phyloP scores from a whole-genome alignment of 2,888 invertebrate species.

The Pomacea canaliculata region DNA sequence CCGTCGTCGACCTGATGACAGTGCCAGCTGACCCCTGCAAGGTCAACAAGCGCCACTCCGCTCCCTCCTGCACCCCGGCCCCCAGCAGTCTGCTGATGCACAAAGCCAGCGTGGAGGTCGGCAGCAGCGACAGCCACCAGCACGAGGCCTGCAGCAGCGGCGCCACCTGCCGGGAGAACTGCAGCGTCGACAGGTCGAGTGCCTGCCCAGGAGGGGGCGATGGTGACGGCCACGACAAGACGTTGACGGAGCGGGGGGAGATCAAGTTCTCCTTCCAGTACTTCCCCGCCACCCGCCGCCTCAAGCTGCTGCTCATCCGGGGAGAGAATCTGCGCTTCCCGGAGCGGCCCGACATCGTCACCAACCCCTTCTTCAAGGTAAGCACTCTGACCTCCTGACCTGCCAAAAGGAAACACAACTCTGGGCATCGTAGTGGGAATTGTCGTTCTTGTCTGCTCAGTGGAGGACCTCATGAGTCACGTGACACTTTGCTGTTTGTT shows the following conservation, averaged over 20 bases:
- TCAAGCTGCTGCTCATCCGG: conserved; percentile 66
- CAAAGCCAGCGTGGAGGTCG: not conserved
- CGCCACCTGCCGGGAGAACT: conserved; percentile 9
- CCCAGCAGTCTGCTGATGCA: not conserved
- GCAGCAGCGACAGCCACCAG: not conserved
- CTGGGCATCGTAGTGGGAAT: too few relatives aligned
- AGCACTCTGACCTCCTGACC: not conserved
- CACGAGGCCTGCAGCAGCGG: conserved; percentile 18
- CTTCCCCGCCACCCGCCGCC: conserved; percentile 67
- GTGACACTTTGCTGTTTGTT: too few relatives aligned
- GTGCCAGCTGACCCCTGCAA: conserved; percentile 2
- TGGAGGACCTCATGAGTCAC: too few relatives aligned
- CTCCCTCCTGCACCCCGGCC: conserved; percentile 5
- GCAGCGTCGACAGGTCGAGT: not conserved
- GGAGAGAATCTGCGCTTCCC: conserved; percentile 63
- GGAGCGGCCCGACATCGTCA: conserved; percentile 63
- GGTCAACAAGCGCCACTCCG: conserved; percentile 16
- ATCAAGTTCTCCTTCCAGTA: conserved; percentile 69
- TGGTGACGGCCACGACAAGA: conserved; percentile 19
- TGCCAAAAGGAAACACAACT: too few relatives aligned
- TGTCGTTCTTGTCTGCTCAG: too few relatives aligned
- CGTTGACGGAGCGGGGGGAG: conserved; percentile 54
- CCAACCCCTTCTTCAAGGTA: conserved; percentile 35
- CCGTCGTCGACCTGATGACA: conserved; percentile 17
- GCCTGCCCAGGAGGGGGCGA: not conserved